These are phyloP conservation scores for Siderastrea siderea DNA, from an alignment of 92 coral and sea anemone genomes.

Conservation along the genomic window DNA sequence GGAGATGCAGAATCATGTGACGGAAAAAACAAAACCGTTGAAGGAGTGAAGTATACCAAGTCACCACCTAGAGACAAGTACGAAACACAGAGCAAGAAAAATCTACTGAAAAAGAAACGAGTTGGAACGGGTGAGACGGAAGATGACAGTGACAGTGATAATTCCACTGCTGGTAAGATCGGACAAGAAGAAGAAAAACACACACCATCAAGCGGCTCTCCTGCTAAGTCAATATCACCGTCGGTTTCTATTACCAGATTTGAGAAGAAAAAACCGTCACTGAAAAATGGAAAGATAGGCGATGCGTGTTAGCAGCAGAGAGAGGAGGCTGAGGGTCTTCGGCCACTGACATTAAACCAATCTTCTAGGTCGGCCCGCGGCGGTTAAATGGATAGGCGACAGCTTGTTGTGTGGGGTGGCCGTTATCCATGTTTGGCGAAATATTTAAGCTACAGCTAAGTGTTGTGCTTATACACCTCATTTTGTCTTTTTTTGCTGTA, in stretches of 20 bases:
- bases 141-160: conserved; percentile 61
- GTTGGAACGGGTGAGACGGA: conserved; percentile 32
- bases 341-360: not conserved
- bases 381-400: no score
- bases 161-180: conserved; percentile 75
- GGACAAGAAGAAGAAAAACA: not conserved
- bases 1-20: conserved; percentile 51
- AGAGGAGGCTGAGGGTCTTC: not conserved
- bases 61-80: conserved; percentile 74
- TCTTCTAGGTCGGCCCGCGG: not conserved
- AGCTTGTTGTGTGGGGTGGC: no score
- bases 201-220: conserved; percentile 1
- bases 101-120: conserved; percentile 55
- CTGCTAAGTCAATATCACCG: conserved; percentile 24
- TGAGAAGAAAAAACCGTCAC: conserved; percentile 12
- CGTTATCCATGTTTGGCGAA: no score
- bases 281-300: conserved; percentile 17
- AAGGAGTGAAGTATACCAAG: conserved; percentile 72
- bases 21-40: conserved; percentile 51
- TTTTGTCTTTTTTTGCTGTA: no score
- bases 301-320: not conserved
- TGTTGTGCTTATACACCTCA: no score
- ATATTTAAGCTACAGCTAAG: no score
- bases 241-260: not conserved
- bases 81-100: conserved; percentile 49